A percentile compares a stretch with the other conserved stretches of the same genome.
Evolutionary conservation across 1,140 invertebrate genomes (phyloP).

Genomic region (Piezodorus guildinii): DNA sequence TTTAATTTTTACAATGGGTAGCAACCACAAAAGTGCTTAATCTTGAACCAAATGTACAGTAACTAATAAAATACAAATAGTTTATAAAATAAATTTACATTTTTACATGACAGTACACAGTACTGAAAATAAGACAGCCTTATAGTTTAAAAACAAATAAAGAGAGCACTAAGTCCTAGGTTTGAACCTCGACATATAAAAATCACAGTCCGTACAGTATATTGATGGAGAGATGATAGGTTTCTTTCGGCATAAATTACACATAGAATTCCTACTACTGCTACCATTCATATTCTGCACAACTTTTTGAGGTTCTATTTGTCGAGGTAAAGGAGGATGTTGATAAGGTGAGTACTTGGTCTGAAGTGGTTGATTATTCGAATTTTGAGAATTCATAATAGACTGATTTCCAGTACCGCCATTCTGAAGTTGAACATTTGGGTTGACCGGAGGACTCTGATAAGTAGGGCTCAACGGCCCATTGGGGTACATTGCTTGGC

Average conservation of each 20-base stretch:
- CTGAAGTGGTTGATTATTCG: not conserved
- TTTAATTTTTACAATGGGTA: too few relatives aligned
- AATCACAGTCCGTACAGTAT: constrained; percentile 81
- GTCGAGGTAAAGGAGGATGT: constrained; percentile 33
- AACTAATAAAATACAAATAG: not conserved
- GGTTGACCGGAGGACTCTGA: not conserved
- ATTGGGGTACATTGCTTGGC: not conserved
- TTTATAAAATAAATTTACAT: not conserved
- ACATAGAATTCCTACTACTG: constrained; percentile 39
- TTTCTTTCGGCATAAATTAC: constrained; percentile 76
- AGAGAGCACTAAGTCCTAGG: constrained; percentile 38
- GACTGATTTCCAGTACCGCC: not conserved
- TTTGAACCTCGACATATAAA: constrained; percentile 79
- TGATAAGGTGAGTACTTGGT: constrained; percentile 33
- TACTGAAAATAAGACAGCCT: not conserved
- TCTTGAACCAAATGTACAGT: too few relatives aligned
- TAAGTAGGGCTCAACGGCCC: not conserved
- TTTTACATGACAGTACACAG: constrained; percentile 7
- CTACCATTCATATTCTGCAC: not conserved
- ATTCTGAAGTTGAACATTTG: not conserved
- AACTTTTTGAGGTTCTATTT: constrained; percentile 17
- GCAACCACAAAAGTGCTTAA: too few relatives aligned
- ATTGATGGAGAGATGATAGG: constrained; percentile 56
- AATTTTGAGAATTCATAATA: not conserved
- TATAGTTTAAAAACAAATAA: too few relatives aligned